Evolutionary conservation across 23 tunicate genomes (phyloP).

Genomic region (Styela clava): DNA sequence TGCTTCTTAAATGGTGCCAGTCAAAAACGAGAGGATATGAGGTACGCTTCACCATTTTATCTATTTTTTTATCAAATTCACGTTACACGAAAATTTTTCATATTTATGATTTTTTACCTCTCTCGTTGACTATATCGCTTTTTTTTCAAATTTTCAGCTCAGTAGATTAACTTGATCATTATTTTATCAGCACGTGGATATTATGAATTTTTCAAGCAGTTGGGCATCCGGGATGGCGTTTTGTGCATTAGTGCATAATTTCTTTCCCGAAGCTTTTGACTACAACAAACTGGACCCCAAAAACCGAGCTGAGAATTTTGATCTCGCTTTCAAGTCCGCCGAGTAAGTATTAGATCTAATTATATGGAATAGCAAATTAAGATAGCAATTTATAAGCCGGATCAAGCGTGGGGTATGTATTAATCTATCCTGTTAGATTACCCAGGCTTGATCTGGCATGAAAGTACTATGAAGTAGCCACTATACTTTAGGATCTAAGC

Average conservation of each 20-base stretch:
- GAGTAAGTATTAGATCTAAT: slow-evolving; percentile 53
- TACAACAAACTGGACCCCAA: slow-evolving; percentile 63
- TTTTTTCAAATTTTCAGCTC: background rate
- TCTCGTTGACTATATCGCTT: background rate
- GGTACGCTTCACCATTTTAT: slow-evolving; percentile 29
- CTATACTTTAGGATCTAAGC: background rate
- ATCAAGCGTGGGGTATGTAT: background rate
- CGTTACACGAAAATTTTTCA: background rate
- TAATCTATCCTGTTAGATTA: background rate
- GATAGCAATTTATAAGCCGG: no score
- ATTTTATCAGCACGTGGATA: slow-evolving; percentile 77
- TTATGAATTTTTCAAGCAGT: slow-evolving; percentile 88
- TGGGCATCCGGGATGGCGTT: slow-evolving; percentile 99
- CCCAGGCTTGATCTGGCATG: background rate
- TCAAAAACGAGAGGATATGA: slow-evolving; percentile 79
- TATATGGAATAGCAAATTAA: no score
- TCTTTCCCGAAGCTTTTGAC: slow-evolving; percentile 93
- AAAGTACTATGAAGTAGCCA: background rate
- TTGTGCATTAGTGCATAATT: slow-evolving; percentile 96
- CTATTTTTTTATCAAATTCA: background rate
- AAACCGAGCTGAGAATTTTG: slow-evolving; percentile 77
- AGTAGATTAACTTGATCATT: background rate
- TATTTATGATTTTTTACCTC: background rate
- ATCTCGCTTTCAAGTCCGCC: slow-evolving; percentile 91
- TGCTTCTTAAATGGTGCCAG: slow-evolving; percentile 96